Evolutionary conservation across 1,140 invertebrate genomes (phyloP).

Genomic region (Tetragnatha versicolor): DNA sequence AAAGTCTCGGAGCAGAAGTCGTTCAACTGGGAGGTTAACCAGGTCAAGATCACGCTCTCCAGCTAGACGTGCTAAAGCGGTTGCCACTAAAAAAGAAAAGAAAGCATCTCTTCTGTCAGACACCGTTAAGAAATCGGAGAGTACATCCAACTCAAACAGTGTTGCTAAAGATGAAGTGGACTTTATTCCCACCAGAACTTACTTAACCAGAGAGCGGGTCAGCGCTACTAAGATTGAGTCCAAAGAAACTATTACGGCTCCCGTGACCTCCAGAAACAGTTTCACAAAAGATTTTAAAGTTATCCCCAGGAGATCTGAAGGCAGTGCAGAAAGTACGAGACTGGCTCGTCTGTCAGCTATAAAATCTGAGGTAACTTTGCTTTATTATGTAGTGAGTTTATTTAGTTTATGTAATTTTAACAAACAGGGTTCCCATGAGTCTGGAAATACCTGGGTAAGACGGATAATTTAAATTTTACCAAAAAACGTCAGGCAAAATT

Average conservation of each 20-base stretch:
- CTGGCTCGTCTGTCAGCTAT: conserved; percentile 9
- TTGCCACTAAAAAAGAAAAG: neutral
- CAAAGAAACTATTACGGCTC: neutral
- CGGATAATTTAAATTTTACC: neutral
- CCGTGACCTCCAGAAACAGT: neutral
- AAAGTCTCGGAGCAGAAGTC: neutral
- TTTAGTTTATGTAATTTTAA: neutral
- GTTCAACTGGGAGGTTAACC: neutral
- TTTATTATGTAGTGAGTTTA: neutral
- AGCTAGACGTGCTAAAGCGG: neutral
- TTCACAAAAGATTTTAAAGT: neutral
- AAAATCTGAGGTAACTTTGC: neutral
- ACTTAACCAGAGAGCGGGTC: conserved; percentile 3
- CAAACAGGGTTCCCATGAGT: neutral
- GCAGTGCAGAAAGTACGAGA: neutral
- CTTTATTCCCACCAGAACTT: neutral
- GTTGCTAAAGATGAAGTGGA: conserved; percentile 21
- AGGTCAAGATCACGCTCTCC: conserved; percentile 19
- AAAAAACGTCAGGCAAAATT: neutral
- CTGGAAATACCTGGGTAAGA: neutral
- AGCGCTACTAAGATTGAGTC: neutral
- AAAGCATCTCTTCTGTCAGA: neutral
- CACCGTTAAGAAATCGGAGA: neutral
- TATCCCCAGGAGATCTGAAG: neutral
- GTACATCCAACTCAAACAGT: conserved; percentile 1